Base-by-base conservation (phyloP, 2,113 vertebrate genomes). In the Chlorodrepanis virens region DNA sequence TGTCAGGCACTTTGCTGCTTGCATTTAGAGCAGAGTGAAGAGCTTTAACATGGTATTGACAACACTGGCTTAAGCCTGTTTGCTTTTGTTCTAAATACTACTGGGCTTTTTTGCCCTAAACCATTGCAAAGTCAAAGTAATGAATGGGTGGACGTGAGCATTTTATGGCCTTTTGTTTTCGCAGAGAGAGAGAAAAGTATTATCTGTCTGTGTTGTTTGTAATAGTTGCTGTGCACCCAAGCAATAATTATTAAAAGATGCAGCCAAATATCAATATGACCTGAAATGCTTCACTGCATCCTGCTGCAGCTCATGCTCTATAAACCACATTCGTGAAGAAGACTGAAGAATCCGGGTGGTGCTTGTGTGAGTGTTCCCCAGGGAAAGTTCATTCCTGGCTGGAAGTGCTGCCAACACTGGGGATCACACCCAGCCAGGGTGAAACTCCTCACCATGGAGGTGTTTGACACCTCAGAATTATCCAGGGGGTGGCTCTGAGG, bases 181-280 rank as follows among this genome's bases (percentile, higher is more conserved):
- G 33, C 50, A 91, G 39, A 94, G 53, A 54, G 12, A 71, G 33
- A 93, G 47, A 44, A 61, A 39, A 61, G 59, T 9, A 37, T 14
- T 12, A 40, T 29, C 49, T 52, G 37, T 10, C 59, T 69, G 13
- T 24, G 37, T 23, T 80, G 39, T 68, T 35, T 92, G 78, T 79
- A 85, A 81, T 28, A 80, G 95, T 20, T 83, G 24, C 77, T 95
- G 70, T 67, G 65, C 67, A 84, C 47, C 35, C 83, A 76, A 91
- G 86, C 86, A 82, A 27, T 89, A 89, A 80, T 92, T 95, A 92
- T 81, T 83, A 90, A 87, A 94, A 96, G 92, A 78, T 60, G 79
- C 45, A 79, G 81, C 69, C 70, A 87, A 87, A 96, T 54, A 79
- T 56, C 57, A 40, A 8, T 21, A 74, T 47, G 89, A 89, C 71